Evolutionary conservation across 2,113 vertebrate genomes (phyloP).

Genomic region (Pseudorectes ferrugineus): DNA sequence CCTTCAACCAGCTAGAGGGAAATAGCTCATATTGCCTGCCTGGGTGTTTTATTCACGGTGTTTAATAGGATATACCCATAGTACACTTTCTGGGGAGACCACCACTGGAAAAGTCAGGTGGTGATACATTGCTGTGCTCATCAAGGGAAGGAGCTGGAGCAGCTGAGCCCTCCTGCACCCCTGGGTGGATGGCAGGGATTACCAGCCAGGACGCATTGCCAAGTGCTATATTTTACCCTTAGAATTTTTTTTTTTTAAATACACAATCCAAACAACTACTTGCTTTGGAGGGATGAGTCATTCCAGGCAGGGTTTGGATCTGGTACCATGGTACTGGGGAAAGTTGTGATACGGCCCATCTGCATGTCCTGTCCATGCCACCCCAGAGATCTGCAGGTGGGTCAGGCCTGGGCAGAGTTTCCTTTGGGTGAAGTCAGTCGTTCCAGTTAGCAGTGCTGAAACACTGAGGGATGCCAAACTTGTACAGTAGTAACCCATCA

Average conservation of each 20-base stretch:
- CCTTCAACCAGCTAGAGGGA: neutral
- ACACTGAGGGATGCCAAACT: neutral
- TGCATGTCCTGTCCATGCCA: fast-evolving
- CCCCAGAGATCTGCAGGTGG: neutral
- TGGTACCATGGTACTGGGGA: neutral
- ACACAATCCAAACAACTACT: neutral
- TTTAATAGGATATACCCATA: neutral
- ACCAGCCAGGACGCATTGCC: neutral
- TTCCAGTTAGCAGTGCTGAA: neutral
- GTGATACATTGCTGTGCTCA: neutral
- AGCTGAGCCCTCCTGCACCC: neutral
- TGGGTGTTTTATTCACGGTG: neutral
- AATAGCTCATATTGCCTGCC: neutral
- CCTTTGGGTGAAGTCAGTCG: neutral
- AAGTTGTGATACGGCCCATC: neutral
- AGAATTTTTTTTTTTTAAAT: neutral
- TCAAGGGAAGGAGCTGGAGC: neutral
- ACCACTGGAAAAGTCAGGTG: neutral
- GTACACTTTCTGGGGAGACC: neutral
- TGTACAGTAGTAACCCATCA: neutral
- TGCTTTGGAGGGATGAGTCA: neutral
- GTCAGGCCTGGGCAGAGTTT: neutral
- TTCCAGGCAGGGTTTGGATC: neutral
- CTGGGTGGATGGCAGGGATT: neutral
- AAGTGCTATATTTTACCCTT: neutral